phyloP scores from a whole-genome alignment of 2,113 vertebrate species.

The Sylvia atricapilla region DNA sequence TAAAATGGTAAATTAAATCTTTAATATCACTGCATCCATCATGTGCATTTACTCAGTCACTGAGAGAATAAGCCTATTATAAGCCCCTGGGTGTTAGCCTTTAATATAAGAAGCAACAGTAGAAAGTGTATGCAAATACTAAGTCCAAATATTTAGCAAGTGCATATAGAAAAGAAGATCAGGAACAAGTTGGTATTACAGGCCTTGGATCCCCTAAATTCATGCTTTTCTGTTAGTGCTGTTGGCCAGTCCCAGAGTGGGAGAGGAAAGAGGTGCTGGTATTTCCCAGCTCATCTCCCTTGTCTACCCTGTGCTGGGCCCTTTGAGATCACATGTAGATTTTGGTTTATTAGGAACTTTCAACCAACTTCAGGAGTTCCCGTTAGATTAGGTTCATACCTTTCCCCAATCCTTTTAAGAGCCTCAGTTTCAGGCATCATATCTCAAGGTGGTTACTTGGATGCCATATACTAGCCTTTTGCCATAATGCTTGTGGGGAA shows the following conservation, averaged over 20 bases:
- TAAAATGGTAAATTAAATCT: constrained; percentile 17
- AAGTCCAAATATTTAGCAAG: constrained; percentile 31
- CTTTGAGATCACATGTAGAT: neutral
- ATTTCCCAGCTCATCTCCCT: neutral
- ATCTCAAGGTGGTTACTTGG: neutral
- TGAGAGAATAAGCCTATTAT: neutral
- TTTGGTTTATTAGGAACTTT: neutral
- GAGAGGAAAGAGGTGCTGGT: neutral
- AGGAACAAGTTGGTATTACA: neutral
- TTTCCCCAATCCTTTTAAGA: neutral
- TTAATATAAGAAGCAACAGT: constrained; percentile 41
- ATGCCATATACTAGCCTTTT: neutral
- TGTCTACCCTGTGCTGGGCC: neutral
- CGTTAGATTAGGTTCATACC: neutral
- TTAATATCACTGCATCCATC: constrained; percentile 7
- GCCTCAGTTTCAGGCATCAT: neutral
- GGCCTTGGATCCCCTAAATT: neutral
- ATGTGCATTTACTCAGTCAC: neutral
- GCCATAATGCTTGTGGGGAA: rapidly evolving
- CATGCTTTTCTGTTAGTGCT: neutral
- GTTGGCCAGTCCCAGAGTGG: neutral
- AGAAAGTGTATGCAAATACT: constrained; percentile 50
- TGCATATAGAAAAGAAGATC: neutral
- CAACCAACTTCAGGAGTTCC: neutral
- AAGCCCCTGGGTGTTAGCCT: constrained; percentile 13